Conservation (phyloP, 2,113 vertebrate species). For the Panthera leo region DNA sequence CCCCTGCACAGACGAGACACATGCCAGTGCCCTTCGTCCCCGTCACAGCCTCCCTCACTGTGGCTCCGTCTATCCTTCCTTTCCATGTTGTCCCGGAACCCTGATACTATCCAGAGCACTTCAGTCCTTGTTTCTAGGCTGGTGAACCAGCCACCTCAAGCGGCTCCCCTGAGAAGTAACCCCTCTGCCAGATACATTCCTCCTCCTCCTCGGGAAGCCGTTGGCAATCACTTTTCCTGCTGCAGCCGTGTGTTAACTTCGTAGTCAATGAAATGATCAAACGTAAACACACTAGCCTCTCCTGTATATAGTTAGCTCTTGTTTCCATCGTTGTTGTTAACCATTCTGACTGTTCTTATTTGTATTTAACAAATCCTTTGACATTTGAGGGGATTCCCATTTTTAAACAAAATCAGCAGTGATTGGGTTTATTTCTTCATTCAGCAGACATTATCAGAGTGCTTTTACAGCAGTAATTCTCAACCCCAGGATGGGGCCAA, state of each 20-base stretch:
- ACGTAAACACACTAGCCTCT: neutral
- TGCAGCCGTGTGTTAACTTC: neutral
- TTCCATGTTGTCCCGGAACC: rapidly evolving
- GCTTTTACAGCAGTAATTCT: neutral
- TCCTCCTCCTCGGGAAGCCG: neutral
- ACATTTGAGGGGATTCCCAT: neutral
- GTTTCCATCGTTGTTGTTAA: neutral
- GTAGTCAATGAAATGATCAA: neutral
- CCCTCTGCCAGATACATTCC: neutral
- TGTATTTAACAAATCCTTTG: neutral
- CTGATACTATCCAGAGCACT: neutral
- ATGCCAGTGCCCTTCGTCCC: rapidly evolving
- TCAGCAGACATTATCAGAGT: neutral
- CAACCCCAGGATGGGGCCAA: neutral
- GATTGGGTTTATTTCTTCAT: neutral
- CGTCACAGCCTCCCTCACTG: rapidly evolving
- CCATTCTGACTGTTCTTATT: neutral
- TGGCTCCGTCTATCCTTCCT: neutral
- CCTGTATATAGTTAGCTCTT: neutral
- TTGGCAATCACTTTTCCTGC: neutral
- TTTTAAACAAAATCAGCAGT: neutral
- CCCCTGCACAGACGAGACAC: neutral
- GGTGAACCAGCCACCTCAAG: no score
- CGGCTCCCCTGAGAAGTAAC: no score
- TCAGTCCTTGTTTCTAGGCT: neutral